Evolutionary conservation across 2,113 vertebrate genomes (phyloP).

Genomic region (Sylvietta virens): DNA sequence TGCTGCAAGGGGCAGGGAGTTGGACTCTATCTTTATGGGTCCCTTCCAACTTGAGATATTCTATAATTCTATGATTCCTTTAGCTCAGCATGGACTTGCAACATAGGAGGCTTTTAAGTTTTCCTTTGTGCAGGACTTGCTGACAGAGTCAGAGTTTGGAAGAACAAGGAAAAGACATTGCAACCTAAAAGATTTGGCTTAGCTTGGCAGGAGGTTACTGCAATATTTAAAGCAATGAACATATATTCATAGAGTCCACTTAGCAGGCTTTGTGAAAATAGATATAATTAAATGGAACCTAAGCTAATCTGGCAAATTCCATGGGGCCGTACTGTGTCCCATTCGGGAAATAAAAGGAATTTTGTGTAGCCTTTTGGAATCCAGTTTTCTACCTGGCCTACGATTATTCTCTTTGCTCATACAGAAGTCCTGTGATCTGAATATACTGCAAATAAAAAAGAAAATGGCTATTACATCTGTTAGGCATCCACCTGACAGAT

Average conservation of each 20-base stretch:
- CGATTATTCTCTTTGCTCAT: background rate
- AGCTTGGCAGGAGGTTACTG: background rate
- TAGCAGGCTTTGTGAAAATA: background rate
- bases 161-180: background rate
- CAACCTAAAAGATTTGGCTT: background rate
- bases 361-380: background rate
- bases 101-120: background rate
- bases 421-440: background rate
- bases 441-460: background rate
- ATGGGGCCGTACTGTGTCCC: background rate
- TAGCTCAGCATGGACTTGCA: background rate
- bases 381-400: background rate
- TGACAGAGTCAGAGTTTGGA: background rate
- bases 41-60: background rate
- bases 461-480: background rate
- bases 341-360: background rate
- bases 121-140: background rate
- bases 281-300: background rate
- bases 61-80: background rate
- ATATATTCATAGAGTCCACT: background rate
- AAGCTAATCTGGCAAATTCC: background rate
- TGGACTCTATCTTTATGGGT: background rate
- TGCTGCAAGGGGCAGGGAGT: background rate
- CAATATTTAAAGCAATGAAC: background rate
- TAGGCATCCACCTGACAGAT: background rate